phyloP scores from a whole-genome alignment of 2,113 vertebrate species.

The Scortum barcoo region DNA sequence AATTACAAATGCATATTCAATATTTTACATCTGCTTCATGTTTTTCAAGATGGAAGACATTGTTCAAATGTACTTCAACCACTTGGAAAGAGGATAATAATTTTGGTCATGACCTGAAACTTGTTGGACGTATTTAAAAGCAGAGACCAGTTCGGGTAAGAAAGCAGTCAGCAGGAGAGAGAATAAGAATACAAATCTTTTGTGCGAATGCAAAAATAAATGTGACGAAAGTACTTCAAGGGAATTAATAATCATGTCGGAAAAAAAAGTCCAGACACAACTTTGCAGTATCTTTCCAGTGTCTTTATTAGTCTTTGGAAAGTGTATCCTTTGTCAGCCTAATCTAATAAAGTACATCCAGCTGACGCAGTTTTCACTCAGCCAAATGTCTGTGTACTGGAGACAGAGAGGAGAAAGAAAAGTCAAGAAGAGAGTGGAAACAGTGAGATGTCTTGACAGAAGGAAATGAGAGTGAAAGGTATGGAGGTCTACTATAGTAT shows the following conservation, averaged over 20 bases:
- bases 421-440: not conserved
- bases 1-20: too few relatives aligned
- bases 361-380: not conserved
- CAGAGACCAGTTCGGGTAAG: not conserved
- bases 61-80: too few relatives aligned
- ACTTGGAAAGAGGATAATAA: too few relatives aligned
- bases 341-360: not conserved
- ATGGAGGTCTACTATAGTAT: constrained; percentile 29
- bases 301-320: not conserved
- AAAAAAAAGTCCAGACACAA: not conserved
- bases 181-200: not conserved
- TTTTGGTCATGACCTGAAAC: not conserved
- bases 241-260: not conserved
- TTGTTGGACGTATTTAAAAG: not conserved
- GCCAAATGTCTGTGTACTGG: not conserved
- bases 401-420: not conserved
- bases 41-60: too few relatives aligned
- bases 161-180: not conserved
- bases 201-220: not conserved
- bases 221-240: not conserved
- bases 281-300: not conserved
- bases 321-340: not conserved
- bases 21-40: too few relatives aligned
- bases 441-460: constrained; percentile 35
- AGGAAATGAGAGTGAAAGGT: constrained; percentile 25